A percentile compares a stretch with the other conserved stretches of the same genome.
Conservation (phyloP, 2,113 vertebrate genomes). For the Pavo muticus region DNA sequence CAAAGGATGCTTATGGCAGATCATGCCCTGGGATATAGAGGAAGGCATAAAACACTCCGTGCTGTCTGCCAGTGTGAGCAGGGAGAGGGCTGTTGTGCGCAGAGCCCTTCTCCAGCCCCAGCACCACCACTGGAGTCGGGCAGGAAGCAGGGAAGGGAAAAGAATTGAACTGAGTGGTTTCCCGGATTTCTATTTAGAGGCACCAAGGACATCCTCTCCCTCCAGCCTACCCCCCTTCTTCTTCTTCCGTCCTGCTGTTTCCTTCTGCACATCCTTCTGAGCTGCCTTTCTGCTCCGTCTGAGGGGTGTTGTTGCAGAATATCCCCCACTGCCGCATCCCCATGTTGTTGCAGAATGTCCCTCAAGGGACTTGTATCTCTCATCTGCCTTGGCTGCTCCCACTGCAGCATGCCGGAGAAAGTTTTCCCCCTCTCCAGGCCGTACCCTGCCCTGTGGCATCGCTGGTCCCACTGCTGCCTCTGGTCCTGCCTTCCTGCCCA, state of each 20-base stretch:
- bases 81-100: not conserved
- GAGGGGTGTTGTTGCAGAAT: not conserved
- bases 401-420: not conserved
- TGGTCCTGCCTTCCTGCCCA: not conserved
- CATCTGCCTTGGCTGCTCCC: not conserved
- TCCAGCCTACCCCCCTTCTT: not conserved
- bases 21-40: not conserved
- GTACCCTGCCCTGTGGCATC: not conserved
- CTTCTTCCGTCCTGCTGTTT: not conserved
- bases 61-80: not conserved
- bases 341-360: fast-evolving
- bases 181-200: constrained; percentile 49
- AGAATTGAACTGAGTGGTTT: constrained; percentile 20
- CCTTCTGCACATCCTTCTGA: not conserved
- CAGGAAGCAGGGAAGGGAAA: constrained; percentile 6
- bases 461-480: fast-evolving
- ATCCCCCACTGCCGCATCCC: not conserved
- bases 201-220: constrained; percentile 10
- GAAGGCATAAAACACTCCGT: not conserved
- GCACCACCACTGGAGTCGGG: not conserved
- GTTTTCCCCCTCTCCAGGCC: not conserved
- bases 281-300: not conserved
- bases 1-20: not conserved
- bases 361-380: not conserved
- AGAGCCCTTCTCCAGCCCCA: not conserved